These are phyloP conservation scores for Drosophila saltans DNA, from an alignment of 1,140 invertebrate genomes.

Conservation along the genomic window DNA sequence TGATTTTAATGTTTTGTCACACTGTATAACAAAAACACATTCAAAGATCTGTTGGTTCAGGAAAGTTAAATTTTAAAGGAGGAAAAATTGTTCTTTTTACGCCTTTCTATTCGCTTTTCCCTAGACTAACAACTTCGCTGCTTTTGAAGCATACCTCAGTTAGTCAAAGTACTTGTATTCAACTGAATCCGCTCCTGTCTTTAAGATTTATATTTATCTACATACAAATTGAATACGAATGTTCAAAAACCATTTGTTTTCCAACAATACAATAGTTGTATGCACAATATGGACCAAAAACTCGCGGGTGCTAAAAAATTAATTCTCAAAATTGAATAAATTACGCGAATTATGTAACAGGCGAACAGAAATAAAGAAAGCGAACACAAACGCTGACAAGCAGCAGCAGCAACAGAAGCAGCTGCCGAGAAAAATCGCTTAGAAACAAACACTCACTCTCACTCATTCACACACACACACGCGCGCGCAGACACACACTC, in stretches of 20 bases:
- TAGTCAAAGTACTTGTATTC: too few relatives aligned
- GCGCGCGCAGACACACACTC: slow-evolving; percentile 20
- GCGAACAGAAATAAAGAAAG: slow-evolving; percentile 54
- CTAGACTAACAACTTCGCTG: too few relatives aligned
- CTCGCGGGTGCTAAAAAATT: slow-evolving; percentile 71
- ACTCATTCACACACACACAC: slow-evolving; percentile 18
- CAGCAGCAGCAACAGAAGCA: slow-evolving; percentile 28
- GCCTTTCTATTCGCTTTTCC: too few relatives aligned
- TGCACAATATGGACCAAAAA: slow-evolving; percentile 32
- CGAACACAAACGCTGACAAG: slow-evolving; percentile 39
- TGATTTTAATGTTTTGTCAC: too few relatives aligned
- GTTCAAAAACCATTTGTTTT: not conserved
- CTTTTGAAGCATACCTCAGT: too few relatives aligned
- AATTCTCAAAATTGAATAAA: slow-evolving; percentile 83
- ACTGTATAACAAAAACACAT: too few relatives aligned
- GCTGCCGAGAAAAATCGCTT: slow-evolving; percentile 66
- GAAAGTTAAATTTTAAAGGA: too few relatives aligned
- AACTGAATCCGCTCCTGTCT: not conserved
- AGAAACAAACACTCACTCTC: slow-evolving; percentile 46
- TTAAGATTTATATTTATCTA: not conserved
- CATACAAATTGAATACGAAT: slow-evolving; percentile 4
- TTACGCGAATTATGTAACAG: slow-evolving; percentile 82
- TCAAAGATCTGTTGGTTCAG: too few relatives aligned
- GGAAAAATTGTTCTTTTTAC: too few relatives aligned
- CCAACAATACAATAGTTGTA: slow-evolving; percentile 45